Evolutionary conservation across 2,797 vertebrate species (phyloP), one percentile per base, ranked within the genome.

Genomic region (Coranthus polyacanthus): DNA sequence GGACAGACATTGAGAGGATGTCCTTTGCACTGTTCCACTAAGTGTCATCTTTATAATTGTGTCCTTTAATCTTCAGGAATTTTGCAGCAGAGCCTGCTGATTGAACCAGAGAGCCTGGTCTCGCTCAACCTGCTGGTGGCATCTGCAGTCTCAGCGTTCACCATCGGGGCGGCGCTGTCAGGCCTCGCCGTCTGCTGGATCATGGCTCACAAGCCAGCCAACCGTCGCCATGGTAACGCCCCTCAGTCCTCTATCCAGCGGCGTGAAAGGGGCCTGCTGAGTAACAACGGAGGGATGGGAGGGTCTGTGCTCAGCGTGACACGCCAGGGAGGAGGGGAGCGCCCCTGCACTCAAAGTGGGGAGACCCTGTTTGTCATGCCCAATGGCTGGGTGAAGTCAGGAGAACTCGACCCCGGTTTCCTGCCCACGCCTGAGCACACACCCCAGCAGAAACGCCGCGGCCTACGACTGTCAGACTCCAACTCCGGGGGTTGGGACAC

Each of bases 101-200:
- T 98, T 1, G 96, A 97, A 80, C 96, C 95, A 0, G 95, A 96
- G 4, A 96, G 96, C 67, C 77, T 98, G 84, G 97, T 99, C 17
- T 98, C 98, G 0, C 95, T 98, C 80, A 98, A 98, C 81, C 93
- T 98, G 37, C 90, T 99, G 26, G 96, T 98, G 59, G 95, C 96
- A 0, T 98, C 97, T 9, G 97, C 98, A 0, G 96, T 98, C 5
- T 98, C 97, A 0, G 97, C 98, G 0, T 99, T 99, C 66, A 96
- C 96, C 88, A 97, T 97, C n/a, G 98, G 98, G 29, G 96, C 98
- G 1, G 95, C 95, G 45, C 96, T 99, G 70, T 98, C 97, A 0
- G 98, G 97, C 45, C 95, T 99, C 32, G 96, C 95, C 3, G 97
- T 98, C 50, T 98, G 98, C 89, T 98, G 97, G 95, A 96, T 97